Percentiles rank a stretch among this genome's conserved stretches.
Evolutionary conservation across 2,888 invertebrate species (phyloP).

Genomic region (Drosophila paramelanica): DNA sequence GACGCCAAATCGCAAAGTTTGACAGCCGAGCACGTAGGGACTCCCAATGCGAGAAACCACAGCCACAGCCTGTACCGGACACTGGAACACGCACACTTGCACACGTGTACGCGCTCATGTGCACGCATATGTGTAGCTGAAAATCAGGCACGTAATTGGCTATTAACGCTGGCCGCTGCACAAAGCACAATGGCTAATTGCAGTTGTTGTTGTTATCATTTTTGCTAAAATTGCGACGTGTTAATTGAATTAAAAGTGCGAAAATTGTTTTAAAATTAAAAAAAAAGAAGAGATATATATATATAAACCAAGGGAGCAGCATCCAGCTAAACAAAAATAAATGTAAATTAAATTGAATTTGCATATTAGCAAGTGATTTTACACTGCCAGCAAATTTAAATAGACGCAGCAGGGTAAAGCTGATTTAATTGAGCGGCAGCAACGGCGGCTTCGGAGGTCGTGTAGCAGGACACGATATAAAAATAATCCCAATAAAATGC

Average conservation of each 20-base stretch:
- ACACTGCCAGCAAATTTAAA: constrained; percentile 45
- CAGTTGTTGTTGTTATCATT: constrained; percentile 30
- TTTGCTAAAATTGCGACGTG: constrained; percentile 46
- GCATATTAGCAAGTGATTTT: constrained; percentile 58
- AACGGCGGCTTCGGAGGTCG: not conserved
- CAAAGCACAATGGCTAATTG: constrained; percentile 54
- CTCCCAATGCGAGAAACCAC: constrained; percentile 34
- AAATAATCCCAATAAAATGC: constrained; percentile 82
- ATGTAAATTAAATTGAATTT: constrained; percentile 76
- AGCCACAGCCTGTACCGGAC: constrained; percentile 27
- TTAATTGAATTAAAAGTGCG: constrained; percentile 77
- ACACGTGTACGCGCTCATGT: not conserved
- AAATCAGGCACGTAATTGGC: constrained; percentile 72
- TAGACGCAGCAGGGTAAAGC: constrained; percentile 26
- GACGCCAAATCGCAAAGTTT: constrained; percentile 71
- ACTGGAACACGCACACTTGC: not conserved
- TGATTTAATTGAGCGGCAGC: constrained; percentile 33
- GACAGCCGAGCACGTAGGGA: constrained; percentile 66
- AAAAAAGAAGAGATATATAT: constrained; percentile 5
- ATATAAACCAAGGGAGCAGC: not conserved
- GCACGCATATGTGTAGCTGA: constrained; percentile 14
- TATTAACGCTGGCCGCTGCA: constrained; percentile 64
- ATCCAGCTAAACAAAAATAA: constrained; percentile 58
- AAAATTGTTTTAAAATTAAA: constrained; percentile 54
- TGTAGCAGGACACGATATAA: constrained; percentile 62